phyloP scores from a whole-genome alignment of 37 sponge, comb jelly and placozoan genomes.

The Haliclona indistincta region DNA sequence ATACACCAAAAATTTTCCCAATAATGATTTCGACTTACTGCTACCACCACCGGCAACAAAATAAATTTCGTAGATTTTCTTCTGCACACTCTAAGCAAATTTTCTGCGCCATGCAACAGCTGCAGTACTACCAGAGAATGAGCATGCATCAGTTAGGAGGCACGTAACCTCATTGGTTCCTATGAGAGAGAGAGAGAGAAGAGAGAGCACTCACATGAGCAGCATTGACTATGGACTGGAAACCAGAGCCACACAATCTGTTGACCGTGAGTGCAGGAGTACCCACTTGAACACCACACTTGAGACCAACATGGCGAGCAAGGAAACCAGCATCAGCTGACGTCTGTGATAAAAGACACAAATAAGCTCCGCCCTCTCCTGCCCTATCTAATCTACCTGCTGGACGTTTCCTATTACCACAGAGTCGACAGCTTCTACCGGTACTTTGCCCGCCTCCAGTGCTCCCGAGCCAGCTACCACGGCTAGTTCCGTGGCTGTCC shows the following conservation, averaged over 20 bases:
- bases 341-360: slow-evolving; percentile 44
- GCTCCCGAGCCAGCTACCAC: slow-evolving; percentile 76
- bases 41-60: too few species aligned
- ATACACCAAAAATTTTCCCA: too few species aligned
- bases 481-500: slow-evolving; percentile 82
- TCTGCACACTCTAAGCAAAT: too few species aligned
- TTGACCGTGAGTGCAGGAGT: slow-evolving; percentile 89
- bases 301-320: slow-evolving; percentile 86
- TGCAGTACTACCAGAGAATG: too few species aligned
- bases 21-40: too few species aligned
- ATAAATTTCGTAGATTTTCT: too few species aligned
- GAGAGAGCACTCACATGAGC: slow-evolving; percentile 75
- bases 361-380: not conserved
- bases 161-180: not conserved
- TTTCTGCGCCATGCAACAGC: too few species aligned
- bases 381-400: slow-evolving; percentile 60
- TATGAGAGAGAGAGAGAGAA: too few species aligned
- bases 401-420: slow-evolving; percentile 87
- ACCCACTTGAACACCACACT: slow-evolving; percentile 69
- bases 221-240: slow-evolving; percentile 94
- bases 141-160: too few species aligned
- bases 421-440: slow-evolving; percentile 66
- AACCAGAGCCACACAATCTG: slow-evolving; percentile 96
- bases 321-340: slow-evolving; percentile 80
- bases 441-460: slow-evolving; percentile 71